phyloP scores from a whole-genome alignment of 2,797 vertebrate genomes.

The Phrynocephalus guinanensis region DNA sequence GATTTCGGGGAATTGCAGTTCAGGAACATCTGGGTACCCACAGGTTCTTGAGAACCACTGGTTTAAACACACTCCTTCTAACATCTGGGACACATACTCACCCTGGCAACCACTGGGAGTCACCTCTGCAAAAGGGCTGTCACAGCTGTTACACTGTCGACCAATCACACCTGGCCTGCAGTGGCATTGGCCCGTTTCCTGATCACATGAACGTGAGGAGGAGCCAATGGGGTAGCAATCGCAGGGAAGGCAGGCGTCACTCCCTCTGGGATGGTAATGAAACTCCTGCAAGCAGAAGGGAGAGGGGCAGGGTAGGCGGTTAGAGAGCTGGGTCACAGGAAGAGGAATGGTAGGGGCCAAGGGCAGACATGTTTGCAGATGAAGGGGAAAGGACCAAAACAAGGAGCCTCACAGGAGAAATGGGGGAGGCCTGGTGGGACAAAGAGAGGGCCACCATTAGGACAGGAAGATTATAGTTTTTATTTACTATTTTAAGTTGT shows the following conservation, averaged over 20 bases:
- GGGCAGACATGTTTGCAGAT: neutral
- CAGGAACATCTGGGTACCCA: too few species aligned
- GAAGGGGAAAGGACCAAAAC: neutral
- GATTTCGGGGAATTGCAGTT: too few species aligned
- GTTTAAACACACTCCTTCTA: neutral
- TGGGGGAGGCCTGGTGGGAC: slow-evolving; percentile 13
- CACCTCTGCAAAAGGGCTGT: slow-evolving; percentile 97
- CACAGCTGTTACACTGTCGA: slow-evolving; percentile 94
- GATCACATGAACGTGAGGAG: slow-evolving; percentile 92
- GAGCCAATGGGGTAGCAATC: slow-evolving; percentile 98
- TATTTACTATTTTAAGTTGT: too few species aligned
- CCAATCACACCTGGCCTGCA: slow-evolving; percentile 95
- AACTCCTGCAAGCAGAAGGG: slow-evolving; percentile 86
- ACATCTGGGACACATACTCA: slow-evolving; percentile 70
- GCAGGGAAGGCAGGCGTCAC: slow-evolving; percentile 91
- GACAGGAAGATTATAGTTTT: neutral
- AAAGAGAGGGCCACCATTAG: slow-evolving; percentile 35
- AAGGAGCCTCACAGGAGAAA: slow-evolving; percentile 41
- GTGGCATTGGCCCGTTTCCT: slow-evolving; percentile 90
- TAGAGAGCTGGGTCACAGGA: slow-evolving; percentile 34
- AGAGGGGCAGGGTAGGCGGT: slow-evolving; percentile 32
- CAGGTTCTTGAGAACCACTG: too few species aligned
- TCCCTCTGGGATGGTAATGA: slow-evolving; percentile 87
- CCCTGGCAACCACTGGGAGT: slow-evolving; percentile 92
- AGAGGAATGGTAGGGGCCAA: slow-evolving; percentile 2